Conservation (phyloP, 2,113 vertebrate species). For the Oryctolagus cuniculus region DNA sequence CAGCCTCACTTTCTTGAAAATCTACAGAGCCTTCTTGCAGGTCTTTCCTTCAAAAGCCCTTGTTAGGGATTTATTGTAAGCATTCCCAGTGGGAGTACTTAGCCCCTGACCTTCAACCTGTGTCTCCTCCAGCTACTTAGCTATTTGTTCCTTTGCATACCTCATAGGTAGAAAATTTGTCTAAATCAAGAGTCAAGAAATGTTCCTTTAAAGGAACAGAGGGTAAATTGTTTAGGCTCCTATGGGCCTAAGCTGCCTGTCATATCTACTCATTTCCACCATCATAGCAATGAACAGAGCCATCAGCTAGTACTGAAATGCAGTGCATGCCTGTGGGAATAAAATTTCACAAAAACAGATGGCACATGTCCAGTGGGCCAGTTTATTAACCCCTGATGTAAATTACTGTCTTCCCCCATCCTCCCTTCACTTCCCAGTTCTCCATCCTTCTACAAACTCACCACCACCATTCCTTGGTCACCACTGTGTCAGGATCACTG, state of each 20-base stretch:
- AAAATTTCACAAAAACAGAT: background rate
- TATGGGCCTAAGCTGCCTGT: background rate
- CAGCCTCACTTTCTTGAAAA: constrained; percentile 10
- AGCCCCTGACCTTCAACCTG: background rate
- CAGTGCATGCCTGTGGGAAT: background rate
- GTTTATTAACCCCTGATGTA: background rate
- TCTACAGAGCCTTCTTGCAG: background rate
- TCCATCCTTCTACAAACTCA: background rate
- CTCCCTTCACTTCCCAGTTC: background rate
- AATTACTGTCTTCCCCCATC: background rate
- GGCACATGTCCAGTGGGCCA: background rate
- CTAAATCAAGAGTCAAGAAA: background rate
- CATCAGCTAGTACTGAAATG: background rate
- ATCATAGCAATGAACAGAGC: background rate
- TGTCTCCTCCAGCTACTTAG: background rate
- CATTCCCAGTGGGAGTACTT: background rate
- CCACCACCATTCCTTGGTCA: background rate
- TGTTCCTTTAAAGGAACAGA: background rate
- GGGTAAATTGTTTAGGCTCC: background rate
- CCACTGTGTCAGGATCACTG: background rate
- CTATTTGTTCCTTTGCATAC: background rate
- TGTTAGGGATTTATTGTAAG: background rate
- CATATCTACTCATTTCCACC: background rate
- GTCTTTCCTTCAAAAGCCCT: background rate
- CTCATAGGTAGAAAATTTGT: background rate